phyloP scores from a whole-genome alignment of 2,888 invertebrate genomes.

The Autographa gamma region DNA sequence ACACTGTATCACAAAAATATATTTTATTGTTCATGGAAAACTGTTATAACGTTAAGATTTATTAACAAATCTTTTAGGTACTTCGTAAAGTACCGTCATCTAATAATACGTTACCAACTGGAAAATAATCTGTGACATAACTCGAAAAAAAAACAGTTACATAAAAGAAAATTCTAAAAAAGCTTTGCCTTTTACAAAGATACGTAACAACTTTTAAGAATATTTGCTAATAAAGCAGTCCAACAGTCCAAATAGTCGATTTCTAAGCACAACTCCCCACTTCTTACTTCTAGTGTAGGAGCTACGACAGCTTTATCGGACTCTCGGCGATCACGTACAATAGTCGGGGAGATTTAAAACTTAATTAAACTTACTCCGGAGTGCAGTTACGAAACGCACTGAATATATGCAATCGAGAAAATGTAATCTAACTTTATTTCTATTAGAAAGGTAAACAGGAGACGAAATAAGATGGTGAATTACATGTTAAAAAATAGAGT shows the following conservation, averaged over 20 bases:
- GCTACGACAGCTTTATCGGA: conserved; percentile 4
- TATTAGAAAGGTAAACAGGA: too few species aligned
- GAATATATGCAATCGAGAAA: neutral
- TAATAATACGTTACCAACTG: too few species aligned
- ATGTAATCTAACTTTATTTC: too few species aligned
- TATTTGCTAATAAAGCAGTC: neutral
- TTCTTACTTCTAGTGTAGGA: conserved; percentile 1
- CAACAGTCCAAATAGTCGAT: neutral
- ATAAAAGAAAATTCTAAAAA: neutral
- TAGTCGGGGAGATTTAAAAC: conserved; percentile 2
- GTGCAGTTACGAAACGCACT: conserved; percentile 1
- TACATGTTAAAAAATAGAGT: too few species aligned
- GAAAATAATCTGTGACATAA: neutral
- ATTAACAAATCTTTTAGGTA: neutral
- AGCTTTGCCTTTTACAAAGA: neutral
- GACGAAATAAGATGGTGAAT: too few species aligned
- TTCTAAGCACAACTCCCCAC: neutral
- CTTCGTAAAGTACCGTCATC: neutral
- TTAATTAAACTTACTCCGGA: neutral
- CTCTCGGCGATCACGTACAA: neutral
- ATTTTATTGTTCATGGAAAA: neutral
- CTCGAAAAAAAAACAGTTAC: neutral
- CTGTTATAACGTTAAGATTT: neutral
- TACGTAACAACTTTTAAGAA: neutral
- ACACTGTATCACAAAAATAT: neutral